Evolutionary conservation across 2,797 vertebrate genomes (phyloP).

Genomic region (Brachyrhaphis roseni): DNA sequence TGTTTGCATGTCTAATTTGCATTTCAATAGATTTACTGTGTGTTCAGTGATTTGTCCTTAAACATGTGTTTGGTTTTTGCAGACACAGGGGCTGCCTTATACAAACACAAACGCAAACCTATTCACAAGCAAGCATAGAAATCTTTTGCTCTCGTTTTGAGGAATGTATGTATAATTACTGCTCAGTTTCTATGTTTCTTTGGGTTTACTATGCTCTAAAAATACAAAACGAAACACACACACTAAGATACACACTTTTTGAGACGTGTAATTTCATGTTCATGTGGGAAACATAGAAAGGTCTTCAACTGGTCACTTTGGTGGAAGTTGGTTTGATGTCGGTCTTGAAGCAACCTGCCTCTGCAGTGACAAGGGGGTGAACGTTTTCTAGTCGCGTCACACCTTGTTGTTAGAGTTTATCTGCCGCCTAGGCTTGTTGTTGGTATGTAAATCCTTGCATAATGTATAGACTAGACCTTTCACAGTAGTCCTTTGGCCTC

Average conservation of each 20-base stretch:
- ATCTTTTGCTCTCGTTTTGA: constrained; percentile 45
- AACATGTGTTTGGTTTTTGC: constrained; percentile 68
- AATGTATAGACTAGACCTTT: constrained; percentile 39
- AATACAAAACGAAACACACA: constrained; percentile 44
- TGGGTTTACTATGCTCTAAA: constrained; percentile 53
- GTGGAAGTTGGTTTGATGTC: constrained; percentile 43
- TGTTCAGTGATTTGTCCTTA: constrained; percentile 72
- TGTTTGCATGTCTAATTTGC: constrained; percentile 72
- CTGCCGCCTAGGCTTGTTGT: constrained; percentile 79
- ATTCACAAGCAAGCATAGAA: constrained; percentile 51
- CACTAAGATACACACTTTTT: constrained; percentile 15
- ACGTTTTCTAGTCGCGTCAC: constrained; percentile 60
- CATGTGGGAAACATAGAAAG: constrained; percentile 9
- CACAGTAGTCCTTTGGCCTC: constrained; percentile 21
- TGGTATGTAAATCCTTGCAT: constrained; percentile 76
- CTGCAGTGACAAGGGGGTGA: constrained; percentile 47
- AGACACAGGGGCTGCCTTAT: constrained; percentile 54
- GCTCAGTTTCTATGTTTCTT: constrained; percentile 55
- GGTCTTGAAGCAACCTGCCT: constrained; percentile 26
- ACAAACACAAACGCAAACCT: constrained; percentile 30
- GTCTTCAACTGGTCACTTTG: constrained; percentile 36
- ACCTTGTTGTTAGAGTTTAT: constrained; percentile 75
- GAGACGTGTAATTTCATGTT: constrained; percentile 23
- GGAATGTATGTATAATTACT: constrained; percentile 70
- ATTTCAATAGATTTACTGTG: constrained; percentile 72